Evolutionary conservation across 2,797 vertebrate genomes (phyloP), one percentile per base, ranked within the genome.

Genomic region (Muraenolepis orangiensis): DNA sequence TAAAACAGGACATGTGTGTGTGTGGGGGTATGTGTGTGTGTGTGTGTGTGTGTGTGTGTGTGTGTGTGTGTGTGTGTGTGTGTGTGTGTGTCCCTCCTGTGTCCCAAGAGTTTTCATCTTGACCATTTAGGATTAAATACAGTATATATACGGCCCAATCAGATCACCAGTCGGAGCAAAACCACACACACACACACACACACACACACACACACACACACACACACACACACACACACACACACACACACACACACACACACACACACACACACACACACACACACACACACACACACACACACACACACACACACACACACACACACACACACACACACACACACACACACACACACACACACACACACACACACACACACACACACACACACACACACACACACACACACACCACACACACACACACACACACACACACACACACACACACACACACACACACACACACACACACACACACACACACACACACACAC

Each of bases 401-500:
- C 32, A 34, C 32, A 34, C 32, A 34, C 32, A 34, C 32, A 34
- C 3, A 34, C 32, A 34, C 3, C 32, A 34, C 32, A 34, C 32
- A 34, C 32, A 34, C 32, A 34, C 3, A 34, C 32, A 34, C 32
- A 34, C 32, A 34, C 32, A 34, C 32, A 34, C 32, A 34, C 42
- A 51, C 16, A 51, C 18, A 51, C 12, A 42, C 12, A 42, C 40
- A 42, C 40, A 34, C 32, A 34, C 32, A 34, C 32, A 34, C 32
- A 34, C 32, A 34, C 32, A 34, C 32, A 34, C 32, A 34, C 32
- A 34, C 32, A 34, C 32, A 34, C 32, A 34, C 32, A 34, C 32
- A 34, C 3, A 34, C 81, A 70, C 74, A 20, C 66, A 38, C 73
- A n/a, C 46, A 20, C 46, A 51, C 46, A 51, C 46, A 20, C 18